Base-by-base conservation (phyloP, 2,797 vertebrate genomes). In the Microcaecilia unicolor region DNA sequence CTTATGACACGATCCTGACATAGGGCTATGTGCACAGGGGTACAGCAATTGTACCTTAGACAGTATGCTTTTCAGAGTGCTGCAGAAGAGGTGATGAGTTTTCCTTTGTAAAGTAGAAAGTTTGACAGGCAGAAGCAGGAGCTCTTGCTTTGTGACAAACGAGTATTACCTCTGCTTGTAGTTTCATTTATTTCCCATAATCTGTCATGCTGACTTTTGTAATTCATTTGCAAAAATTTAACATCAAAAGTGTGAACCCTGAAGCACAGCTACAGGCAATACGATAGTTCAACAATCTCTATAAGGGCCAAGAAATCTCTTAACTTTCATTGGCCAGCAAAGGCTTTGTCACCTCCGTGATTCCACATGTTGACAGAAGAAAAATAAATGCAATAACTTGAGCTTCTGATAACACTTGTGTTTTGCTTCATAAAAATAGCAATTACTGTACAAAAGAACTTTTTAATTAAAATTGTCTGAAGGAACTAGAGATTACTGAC, bases 391-490 rank as follows among this genome's bases (percentile, higher is more conserved):
- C 72, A 70, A 63, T 51, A 48, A 39, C 49, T 37, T 44, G 27
- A 14, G 41, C 28, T 48, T n/a, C 48, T 47, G 53, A 44, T 40
- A 55, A 40, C 63, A 56, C 52, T 72, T 48, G 42, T 53, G 62
- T 62, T 0, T 39, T 29, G 56, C 67, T 59, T 64, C 31, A 29
- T 48, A 58, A 58, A 71, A 69, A 21, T 45, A 55, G 42, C 53
- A 52, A 51, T 59, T 64, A 61, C 56, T 38, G 28, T 29, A 49
- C 75, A 69, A 63, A 32, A 44, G 57, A 55, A 50, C 45, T 38
- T 74, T 70, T 68, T 63, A 74, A 78, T 80, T 72, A 78, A 67
- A 70, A 0, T 1, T 39, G 60, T 59, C 70, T 1, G 0, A 65
- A 74, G 56, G 61, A 64, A 70, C 52, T 43, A 52, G 31, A 54